phyloP scores from a whole-genome alignment of 2,113 vertebrate species.

The Orientallactaga bullata region DNA sequence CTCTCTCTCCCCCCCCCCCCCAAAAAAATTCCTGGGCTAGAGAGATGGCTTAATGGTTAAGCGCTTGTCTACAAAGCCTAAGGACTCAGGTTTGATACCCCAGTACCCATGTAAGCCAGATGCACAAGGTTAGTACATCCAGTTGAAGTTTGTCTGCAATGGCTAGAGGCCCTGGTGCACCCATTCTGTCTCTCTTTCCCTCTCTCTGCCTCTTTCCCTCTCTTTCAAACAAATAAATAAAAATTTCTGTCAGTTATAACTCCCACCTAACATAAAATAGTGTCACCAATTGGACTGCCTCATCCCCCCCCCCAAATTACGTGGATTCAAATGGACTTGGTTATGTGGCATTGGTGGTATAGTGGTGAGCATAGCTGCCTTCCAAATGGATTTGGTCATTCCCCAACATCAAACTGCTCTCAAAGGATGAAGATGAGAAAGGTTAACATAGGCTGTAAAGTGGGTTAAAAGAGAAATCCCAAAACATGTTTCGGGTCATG shows the following conservation, averaged over 20 bases:
- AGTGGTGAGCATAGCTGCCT: slow-evolving; percentile 92
- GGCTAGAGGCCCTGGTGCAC: no score
- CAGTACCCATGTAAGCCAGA: no score
- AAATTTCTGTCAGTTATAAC: slow-evolving; percentile 4
- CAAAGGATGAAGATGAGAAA: slow-evolving; percentile 49
- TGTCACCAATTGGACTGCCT: not conserved
- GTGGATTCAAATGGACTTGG: slow-evolving; percentile 39
- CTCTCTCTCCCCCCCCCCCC: no score
- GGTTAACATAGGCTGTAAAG: not conserved
- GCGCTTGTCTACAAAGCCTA: no score
- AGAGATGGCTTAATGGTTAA: not conserved
- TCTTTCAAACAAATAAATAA: no score
- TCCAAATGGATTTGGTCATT: no score
- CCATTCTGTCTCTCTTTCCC: no score
- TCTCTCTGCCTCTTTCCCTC: no score
- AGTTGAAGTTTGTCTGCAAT: no score
- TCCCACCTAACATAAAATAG: slow-evolving; percentile 51
- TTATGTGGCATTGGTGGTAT: slow-evolving; percentile 86
- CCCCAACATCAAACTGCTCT: slow-evolving; percentile 43
- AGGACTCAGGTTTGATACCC: no score
- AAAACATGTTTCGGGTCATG: not conserved
- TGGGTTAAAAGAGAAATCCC: slow-evolving; percentile 43
- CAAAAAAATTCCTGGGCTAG: not conserved
- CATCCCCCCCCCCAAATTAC: not conserved
- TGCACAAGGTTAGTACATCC: no score